Conservation (phyloP, 1,140 invertebrate genomes). For the Atta cephalotes region DNA sequence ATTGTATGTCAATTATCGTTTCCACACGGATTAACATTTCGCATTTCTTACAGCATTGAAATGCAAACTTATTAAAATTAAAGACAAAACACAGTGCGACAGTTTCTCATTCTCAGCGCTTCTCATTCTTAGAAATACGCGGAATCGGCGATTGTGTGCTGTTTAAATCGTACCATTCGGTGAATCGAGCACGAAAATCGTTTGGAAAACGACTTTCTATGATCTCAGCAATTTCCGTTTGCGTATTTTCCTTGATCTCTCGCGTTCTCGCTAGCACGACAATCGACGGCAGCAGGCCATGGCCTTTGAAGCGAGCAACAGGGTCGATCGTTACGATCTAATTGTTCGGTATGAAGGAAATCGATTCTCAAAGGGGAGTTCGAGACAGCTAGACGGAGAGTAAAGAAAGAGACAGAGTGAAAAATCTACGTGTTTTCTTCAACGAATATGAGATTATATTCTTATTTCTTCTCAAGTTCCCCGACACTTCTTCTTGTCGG, state of each 20-base stretch:
- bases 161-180: background rate
- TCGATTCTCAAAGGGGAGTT: slow-evolving; percentile 56
- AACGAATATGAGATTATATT: background rate
- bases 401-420: slow-evolving; percentile 26
- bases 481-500: background rate
- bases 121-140: background rate
- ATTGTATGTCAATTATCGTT: background rate
- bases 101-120: background rate
- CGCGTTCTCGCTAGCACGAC: slow-evolving; percentile 18
- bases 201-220: slow-evolving; percentile 24
- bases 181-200: background rate
- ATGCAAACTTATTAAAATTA: background rate
- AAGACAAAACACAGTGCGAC: background rate
- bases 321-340: slow-evolving; percentile 63
- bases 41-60: background rate
- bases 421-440: background rate
- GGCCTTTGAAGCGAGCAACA: slow-evolving; percentile 60
- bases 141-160: background rate
- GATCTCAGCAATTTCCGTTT: slow-evolving; percentile 24
- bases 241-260: slow-evolving; percentile 30
- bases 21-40: background rate
- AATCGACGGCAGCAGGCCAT: slow-evolving; percentile 25
- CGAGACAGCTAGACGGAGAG: background rate
- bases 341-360: slow-evolving; percentile 58
- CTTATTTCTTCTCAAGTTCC: background rate